Evolutionary conservation across 2,797 vertebrate species (phyloP).

Genomic region (Coracias cyanogaster): DNA sequence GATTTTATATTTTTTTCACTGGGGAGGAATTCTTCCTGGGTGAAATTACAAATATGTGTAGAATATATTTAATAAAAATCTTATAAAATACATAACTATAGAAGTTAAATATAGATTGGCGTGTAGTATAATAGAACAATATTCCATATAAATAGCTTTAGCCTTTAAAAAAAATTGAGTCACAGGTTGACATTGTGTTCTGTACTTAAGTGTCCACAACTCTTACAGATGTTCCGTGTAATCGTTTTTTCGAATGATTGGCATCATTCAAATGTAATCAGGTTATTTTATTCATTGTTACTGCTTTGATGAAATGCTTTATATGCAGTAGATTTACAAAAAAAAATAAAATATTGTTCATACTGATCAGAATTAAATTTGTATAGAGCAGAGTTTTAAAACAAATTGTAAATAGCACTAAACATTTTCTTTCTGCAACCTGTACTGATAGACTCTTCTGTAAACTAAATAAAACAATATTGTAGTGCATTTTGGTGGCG

Average conservation of each 20-base stretch:
- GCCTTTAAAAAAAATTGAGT: conserved; percentile 84
- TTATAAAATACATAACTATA: conserved; percentile 94
- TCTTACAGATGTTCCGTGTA: conserved; percentile 80
- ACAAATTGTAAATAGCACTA: conserved; percentile 98
- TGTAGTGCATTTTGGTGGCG: conserved; percentile 82
- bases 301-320: conserved; percentile 90
- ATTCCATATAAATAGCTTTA: conserved; percentile 91
- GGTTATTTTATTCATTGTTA: conserved; percentile 83
- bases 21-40: conserved; percentile 90
- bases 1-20: conserved; percentile 95
- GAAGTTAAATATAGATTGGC: conserved; percentile 94
- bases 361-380: conserved; percentile 97
- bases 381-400: conserved; percentile 97
- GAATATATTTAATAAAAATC: conserved; percentile 99
- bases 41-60: conserved; percentile 93
- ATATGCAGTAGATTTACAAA: conserved; percentile 90
- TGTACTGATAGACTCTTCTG: conserved; percentile 94
- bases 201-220: conserved; percentile 84
- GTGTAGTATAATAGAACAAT: conserved; percentile 90
- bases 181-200: conserved; percentile 87
- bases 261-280: conserved; percentile 87
- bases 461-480: conserved; percentile 97
- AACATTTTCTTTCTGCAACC: conserved; percentile 90
- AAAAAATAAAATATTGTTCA: conserved; percentile 91
- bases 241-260: conserved; percentile 79